Base-by-base conservation (phyloP, 2,113 vertebrate genomes). In the Lasiurus borealis region DNA sequence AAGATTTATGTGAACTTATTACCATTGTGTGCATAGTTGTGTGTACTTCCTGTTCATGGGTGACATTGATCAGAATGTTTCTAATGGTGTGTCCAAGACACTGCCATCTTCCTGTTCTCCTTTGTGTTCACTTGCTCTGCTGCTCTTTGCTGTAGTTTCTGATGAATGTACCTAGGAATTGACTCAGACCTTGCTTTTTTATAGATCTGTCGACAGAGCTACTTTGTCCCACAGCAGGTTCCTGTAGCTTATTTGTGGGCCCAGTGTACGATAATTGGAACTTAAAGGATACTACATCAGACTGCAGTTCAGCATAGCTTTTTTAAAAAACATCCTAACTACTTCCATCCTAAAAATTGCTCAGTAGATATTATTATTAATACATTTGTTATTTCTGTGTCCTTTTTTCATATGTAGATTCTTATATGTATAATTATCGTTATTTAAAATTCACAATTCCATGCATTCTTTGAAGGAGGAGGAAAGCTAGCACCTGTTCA, bases 341-440 rank as follows among this genome's bases (percentile, higher is more conserved):
- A 81, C 27, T 91, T 92, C 29, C 25, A 62, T 62, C 25, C 59
- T 62, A 62, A 62, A 40, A 40, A 62, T 77, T 91, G 69, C 5
- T 84, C 75, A 73, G 0, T 90, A 52, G 8, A 16, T 85, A 64
- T 75, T 84, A 64, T 75, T 84, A 62, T 36, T 52, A 88, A 44
- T 83, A 46, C 1, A 36, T 48, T 80, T 25, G 52, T 95, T 92
- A 90, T 76, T 93, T 93, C 29, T 94, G 19, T 93, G 50, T 21
- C 44, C 36, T 27, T 78, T 88, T 93, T 88, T 52, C 9, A n/a
- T 71, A 25, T 88, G 73, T 94, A 76, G 18, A 62, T 72, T 8
- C 46, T 85, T 69, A 6, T 50, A 52, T 78, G 29, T 52, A 72
- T 91, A 87, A 44, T 85, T 82, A 57, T 69, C 85, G 19, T 75